phyloP scores from a whole-genome alignment of 2,113 vertebrate species.

The Alces alces region DNA sequence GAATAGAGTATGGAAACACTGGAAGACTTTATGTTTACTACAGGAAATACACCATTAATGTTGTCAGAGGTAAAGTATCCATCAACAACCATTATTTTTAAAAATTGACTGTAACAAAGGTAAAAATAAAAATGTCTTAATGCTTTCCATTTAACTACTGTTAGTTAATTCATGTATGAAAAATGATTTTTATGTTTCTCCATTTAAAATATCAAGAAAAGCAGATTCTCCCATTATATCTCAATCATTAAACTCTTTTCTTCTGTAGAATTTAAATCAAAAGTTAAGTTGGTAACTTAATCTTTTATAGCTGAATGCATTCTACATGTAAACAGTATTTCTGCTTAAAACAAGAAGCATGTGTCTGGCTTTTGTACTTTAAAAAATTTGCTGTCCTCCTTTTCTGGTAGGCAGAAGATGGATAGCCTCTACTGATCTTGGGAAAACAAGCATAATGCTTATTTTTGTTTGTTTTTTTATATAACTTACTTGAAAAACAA shows the following conservation, averaged over 20 bases:
- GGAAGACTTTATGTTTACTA: not conserved
- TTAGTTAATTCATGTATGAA: not conserved
- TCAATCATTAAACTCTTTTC: not conserved
- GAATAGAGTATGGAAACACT: not conserved
- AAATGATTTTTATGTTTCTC: not conserved
- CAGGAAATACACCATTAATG: not conserved
- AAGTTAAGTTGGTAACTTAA: not conserved
- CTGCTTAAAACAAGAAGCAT: not conserved
- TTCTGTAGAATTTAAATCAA: not conserved
- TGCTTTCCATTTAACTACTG: not conserved
- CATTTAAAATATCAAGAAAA: not conserved
- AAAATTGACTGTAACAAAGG: not conserved
- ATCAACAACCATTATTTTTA: not conserved
- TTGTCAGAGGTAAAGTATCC: not conserved
- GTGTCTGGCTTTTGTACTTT: not conserved
- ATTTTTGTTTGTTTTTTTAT: not conserved
- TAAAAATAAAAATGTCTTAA: not conserved
- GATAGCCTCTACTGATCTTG: not conserved
- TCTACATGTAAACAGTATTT: not conserved
- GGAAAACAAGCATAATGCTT: not conserved
- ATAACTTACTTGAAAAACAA: not conserved
- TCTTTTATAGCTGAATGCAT: not conserved
- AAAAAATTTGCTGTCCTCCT: not conserved
- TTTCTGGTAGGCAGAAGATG: not conserved
- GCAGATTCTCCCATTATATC: not conserved